Evolutionary conservation across 2,113 vertebrate genomes (phyloP), one percentile per base, ranked within the genome.

Genomic region (Pogonocichla stellata): DNA sequence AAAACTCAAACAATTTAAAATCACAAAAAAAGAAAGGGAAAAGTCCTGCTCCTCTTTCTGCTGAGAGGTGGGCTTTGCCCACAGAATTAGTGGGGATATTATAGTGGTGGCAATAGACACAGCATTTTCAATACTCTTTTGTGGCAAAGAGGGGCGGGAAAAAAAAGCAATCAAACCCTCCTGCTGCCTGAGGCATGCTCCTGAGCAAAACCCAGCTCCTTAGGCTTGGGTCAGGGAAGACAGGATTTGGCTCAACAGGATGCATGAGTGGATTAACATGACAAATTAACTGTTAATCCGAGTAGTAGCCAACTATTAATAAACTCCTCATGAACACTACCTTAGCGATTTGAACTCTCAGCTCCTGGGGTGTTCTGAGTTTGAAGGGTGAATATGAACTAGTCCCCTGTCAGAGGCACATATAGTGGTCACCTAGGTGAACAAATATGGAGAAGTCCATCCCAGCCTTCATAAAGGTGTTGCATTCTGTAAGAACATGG

Each of bases 201-300:
- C 53, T 78, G 31, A 89, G 60, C 33, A 92, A 92, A 89, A 40
- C 73, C 20, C 78, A 72, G 66, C 11, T 86, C 36, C 50, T 85
- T 71, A 60, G 40, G 14, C 18, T 80, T 66, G 34, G 26, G 45
- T 84, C 36, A 64, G 10, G 61, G 89, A 91, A 87, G 73, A 71
- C 73, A 79, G 78, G 78, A 94, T 95, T 95, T 95, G 45, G 53
- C 62, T 92, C 58, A 89, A 84, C 43, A 92, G 77, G 86, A 91
- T 75, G 36, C 72, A 80, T 81, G 86, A 92, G 53, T 61, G 62
- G 83, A 86, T 94, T 92, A 95, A 85, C 80, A 93, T 85, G 89
- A 90, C 77, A 95, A 96, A 96, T 95, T 95, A 95, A 91, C 86
- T 91, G 83, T 82, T 96, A 95, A 93, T 95, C 94, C 89, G 12